Evolutionary conservation across 2,797 vertebrate species (phyloP), one percentile per base, ranked within the genome.

Genomic region (Rhinogobio ventralis): DNA sequence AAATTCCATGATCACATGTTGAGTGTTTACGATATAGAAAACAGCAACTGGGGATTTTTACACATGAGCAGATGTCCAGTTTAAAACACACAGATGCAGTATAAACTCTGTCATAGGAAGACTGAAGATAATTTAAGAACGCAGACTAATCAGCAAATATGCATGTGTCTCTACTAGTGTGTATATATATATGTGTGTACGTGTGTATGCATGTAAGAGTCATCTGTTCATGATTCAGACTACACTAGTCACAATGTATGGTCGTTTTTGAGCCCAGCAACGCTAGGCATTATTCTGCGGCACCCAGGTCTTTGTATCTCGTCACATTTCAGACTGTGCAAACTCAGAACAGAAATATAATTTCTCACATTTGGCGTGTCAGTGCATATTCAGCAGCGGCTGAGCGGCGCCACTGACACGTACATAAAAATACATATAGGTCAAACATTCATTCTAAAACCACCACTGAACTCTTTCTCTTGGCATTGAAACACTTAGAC

Each of bases 41-140:
- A 71, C 39, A 79, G 66, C 83, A 84, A 84, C 83, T 84, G 75
- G 51, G 51, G 25, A 49, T 72, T 84, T 78, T 84, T 64, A 72
- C 83, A 79, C 75, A 78, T 69, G 83, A 79, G 67, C 83, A 84
- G 83, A 84, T 84, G 83, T 60, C 83, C 76, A 14, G 76, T 72
- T 60, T 82, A 82, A 77, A 86, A 83, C 76, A 33, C 78, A 51
- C 77, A 57, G 23, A 33, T 80, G 66, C 42, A 39, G 25, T 33
- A 84, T 84, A 49, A 79, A 79, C 25, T 46, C 45, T 60, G 51
- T 53, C n/a, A 82, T 36, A 62, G 20, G 42, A 82, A 60, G 33
- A 77, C n/a, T 77, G 1, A 15, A 77, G 33, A 84, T 45, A n/a
- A 72, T 42, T 71, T 19, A 30, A 46, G 49, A 82, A 72, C 10